A percentile compares a stretch with the other conserved stretches of the same genome.
phyloP scores from a whole-genome alignment of 2,113 vertebrate species.

The Oxyura jamaicensis region DNA sequence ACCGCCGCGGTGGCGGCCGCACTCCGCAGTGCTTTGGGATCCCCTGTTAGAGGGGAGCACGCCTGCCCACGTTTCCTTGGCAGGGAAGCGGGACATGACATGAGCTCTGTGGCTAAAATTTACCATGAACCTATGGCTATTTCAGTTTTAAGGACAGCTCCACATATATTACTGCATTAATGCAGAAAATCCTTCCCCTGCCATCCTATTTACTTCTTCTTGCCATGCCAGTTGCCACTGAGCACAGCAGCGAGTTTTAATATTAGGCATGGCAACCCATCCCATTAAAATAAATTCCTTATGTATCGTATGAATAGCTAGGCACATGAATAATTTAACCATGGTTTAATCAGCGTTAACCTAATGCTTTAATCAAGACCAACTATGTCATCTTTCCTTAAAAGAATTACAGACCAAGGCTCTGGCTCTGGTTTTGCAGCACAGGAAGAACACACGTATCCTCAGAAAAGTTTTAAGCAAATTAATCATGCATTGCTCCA shows the following conservation, averaged over 20 bases:
- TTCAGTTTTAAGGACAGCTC: neutral
- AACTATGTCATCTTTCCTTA: neutral
- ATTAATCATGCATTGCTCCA: neutral
- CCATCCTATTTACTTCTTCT: neutral
- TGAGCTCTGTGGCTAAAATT: neutral
- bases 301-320: neutral
- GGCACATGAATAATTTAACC: conserved; percentile 10
- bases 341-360: neutral
- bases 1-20: neutral
- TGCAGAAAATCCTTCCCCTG: neutral
- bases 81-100: conserved; percentile 1
- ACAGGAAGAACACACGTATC: neutral
- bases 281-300: neutral
- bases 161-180: neutral
- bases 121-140: neutral
- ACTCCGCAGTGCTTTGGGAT: neutral
- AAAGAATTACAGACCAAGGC: neutral
- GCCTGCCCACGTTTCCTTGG: neutral
- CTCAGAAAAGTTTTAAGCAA: neutral
- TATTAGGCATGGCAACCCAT: neutral
- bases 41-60: neutral
- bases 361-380: conserved; percentile 10
- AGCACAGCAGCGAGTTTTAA: neutral
- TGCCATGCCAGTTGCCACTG: neutral
- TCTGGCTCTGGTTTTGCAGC: neutral